Conservation (phyloP, 1,140 invertebrate genomes). For the Lepidurus arcticus region DNA sequence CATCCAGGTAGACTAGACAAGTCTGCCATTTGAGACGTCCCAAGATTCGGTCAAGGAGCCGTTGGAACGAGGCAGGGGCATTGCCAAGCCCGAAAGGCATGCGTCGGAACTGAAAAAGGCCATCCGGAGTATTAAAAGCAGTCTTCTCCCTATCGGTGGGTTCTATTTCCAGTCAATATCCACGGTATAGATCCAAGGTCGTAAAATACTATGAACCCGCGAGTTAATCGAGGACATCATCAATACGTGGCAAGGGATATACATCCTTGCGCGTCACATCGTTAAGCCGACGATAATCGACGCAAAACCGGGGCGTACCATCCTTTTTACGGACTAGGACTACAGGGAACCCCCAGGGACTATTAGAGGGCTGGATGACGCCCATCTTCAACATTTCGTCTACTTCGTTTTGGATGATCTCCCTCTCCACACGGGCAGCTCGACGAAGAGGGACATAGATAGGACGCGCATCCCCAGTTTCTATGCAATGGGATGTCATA, state of each 20-base stretch:
- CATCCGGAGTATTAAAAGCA: slow-evolving; percentile 45
- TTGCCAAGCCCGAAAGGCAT: slow-evolving; percentile 43
- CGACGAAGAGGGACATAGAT: slow-evolving; percentile 18
- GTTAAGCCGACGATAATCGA: too few relatives aligned
- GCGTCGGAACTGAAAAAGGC: slow-evolving; percentile 41
- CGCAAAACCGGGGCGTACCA: neutral
- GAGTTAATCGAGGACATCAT: slow-evolving; percentile 42
- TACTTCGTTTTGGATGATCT: neutral
- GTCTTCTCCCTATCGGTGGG: slow-evolving; percentile 42
- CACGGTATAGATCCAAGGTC: slow-evolving; percentile 39
- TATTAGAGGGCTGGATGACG: slow-evolving; percentile 23
- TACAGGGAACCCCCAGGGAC: slow-evolving; percentile 31
- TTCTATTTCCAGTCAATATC: slow-evolving; percentile 43
- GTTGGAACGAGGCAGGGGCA: slow-evolving; percentile 37
- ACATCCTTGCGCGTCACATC: too few relatives aligned
- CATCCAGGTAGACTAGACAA: slow-evolving; percentile 40
- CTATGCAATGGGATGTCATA: slow-evolving; percentile 17
- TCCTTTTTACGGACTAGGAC: slow-evolving; percentile 28
- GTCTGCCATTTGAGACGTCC: slow-evolving; percentile 33
- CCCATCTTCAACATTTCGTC: slow-evolving; percentile 28
- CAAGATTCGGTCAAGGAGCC: slow-evolving; percentile 36
- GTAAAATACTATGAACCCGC: slow-evolving; percentile 38
- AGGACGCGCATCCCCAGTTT: neutral
- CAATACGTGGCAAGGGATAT: too few relatives aligned
- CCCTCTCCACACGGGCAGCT: slow-evolving; percentile 26